Evolutionary conservation across 1,140 invertebrate genomes (phyloP), one percentile per base, ranked within the genome.

Genomic region (Drosophila parabipectinata): DNA sequence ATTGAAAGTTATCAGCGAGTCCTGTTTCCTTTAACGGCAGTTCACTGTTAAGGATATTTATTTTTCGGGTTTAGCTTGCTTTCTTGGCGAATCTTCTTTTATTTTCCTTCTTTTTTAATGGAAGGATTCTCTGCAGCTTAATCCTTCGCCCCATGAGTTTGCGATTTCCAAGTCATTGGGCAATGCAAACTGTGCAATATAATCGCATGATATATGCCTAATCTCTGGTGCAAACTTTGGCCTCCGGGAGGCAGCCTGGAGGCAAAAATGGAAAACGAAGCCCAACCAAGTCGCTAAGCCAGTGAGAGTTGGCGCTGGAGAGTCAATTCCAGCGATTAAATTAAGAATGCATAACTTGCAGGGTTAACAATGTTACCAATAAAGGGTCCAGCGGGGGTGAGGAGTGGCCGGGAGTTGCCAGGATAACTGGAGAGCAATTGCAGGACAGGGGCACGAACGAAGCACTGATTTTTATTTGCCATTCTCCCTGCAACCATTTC

Each of bases 291-390:
- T 45, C 50, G 61, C 59, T 87, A 82, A 87, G 79, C 53, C 72
- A 50, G 59, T 44, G 61, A 58, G 47, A 73, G 67, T 56, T 71
- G 75, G 67, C 59, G 76, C 68, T 68, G 72, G 83, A 83, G 84
- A 88, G 83, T 88, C 83, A 88, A 88, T 88, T 88, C 69, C 76
- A 79, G 79, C 83, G 84, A 88, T 88, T 88, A 88, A 88, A 88
- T 88, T 88, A 88, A 88, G 79, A 88, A 88, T 88, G 83, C 83
- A 88, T 88, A 88, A 88, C 83, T 88, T 89, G 68, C 79, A 61
- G 76, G 84, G 79, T 83, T 88, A 88, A 87, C 83, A 89, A 62
- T 77, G 79, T 79, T 71, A 37, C 62, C 57, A 21, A 41, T 32
- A n/a, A 44, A 28, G 47, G 14, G 32, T 34, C 9, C 32, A 4